Evolutionary conservation across 1,140 invertebrate genomes (phyloP).

Genomic region (Wasmannia auropunctata): DNA sequence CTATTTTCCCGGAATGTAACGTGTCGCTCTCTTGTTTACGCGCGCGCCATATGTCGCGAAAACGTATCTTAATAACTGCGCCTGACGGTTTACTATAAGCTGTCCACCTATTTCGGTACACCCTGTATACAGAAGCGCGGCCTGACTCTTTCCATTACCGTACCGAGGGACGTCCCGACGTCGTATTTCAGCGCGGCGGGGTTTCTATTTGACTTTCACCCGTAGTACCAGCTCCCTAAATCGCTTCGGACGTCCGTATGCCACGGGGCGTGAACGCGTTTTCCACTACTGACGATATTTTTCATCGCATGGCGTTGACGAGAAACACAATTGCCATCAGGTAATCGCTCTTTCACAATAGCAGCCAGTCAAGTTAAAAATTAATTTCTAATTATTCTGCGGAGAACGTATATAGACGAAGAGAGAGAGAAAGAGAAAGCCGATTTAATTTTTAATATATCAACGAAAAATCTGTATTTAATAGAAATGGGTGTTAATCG

Average conservation of each 20-base stretch:
- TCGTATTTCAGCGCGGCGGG: constrained; percentile 72
- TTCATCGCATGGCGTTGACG: constrained; percentile 32
- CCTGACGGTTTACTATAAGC: constrained; percentile 10
- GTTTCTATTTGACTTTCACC: constrained; percentile 76
- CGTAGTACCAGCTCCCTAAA: constrained; percentile 66
- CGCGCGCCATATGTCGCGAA: neutral
- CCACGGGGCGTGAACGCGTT: constrained; percentile 69
- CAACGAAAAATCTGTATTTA: neutral
- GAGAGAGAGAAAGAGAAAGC: neutral
- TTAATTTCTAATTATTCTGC: neutral
- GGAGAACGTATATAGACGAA: no score
- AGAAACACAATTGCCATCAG: constrained; percentile 28
- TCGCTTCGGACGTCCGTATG: constrained; percentile 72
- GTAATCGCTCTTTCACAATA: neutral
- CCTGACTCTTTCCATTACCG: constrained; percentile 65
- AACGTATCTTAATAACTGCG: constrained; percentile 33
- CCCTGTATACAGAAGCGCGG: constrained; percentile 32
- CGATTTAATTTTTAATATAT: neutral
- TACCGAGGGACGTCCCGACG: constrained; percentile 62
- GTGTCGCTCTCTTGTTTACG: constrained; percentile 5
- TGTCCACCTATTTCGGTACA: constrained; percentile 14
- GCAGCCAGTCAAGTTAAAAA: neutral
- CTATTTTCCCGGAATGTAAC: constrained; percentile 13
- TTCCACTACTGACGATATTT: constrained; percentile 51
- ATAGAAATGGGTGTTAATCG: neutral